phyloP scores from a whole-genome alignment of 2,888 invertebrate species.

The Drosophila diplacantha region DNA sequence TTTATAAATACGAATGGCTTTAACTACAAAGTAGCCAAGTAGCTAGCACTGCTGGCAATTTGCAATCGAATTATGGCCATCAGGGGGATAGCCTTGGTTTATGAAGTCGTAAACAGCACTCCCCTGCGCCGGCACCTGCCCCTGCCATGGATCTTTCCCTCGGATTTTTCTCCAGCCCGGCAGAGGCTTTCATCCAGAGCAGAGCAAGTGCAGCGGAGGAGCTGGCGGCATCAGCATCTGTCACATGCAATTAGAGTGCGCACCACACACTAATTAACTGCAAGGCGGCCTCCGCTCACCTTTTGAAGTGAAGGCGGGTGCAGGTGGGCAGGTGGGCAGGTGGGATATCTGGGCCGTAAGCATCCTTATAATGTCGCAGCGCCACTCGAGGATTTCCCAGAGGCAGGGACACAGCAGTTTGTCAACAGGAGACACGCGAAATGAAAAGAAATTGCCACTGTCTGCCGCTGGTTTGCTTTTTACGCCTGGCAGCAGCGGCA shows the following conservation, averaged over 20 bases:
- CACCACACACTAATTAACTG: constrained; percentile 67
- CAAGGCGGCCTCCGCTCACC: constrained; percentile 36
- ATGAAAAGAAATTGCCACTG: constrained; percentile 71
- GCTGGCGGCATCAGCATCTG: constrained; percentile 46
- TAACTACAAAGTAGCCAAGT: constrained; percentile 4
- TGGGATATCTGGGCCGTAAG: constrained; percentile 14
- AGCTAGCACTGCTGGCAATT: constrained; percentile 1
- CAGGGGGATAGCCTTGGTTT: constrained; percentile 34
- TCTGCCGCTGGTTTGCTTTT: constrained; percentile 43
- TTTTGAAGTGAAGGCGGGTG: constrained; percentile 30
- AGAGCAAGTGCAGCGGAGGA: constrained; percentile 29
- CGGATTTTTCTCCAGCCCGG: not conserved
- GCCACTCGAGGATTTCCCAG: constrained; percentile 53
- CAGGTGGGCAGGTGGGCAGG: not conserved
- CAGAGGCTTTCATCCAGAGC: constrained; percentile 12
- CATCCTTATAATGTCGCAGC: constrained; percentile 60
- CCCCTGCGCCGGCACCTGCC: not conserved
- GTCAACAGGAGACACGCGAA: constrained; percentile 59
- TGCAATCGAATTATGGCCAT: constrained; percentile 29
- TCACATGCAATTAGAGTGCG: constrained; percentile 60
- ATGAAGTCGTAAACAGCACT: constrained; percentile 48
- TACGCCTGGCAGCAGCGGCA: constrained; percentile 30
- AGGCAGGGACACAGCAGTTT: constrained; percentile 50
- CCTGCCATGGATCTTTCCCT: constrained; percentile 6
- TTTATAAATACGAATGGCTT: not conserved